Evolutionary conservation across 2,797 vertebrate species (phyloP), one percentile per base, ranked within the genome.

Genomic region (Fringilla coelebs): DNA sequence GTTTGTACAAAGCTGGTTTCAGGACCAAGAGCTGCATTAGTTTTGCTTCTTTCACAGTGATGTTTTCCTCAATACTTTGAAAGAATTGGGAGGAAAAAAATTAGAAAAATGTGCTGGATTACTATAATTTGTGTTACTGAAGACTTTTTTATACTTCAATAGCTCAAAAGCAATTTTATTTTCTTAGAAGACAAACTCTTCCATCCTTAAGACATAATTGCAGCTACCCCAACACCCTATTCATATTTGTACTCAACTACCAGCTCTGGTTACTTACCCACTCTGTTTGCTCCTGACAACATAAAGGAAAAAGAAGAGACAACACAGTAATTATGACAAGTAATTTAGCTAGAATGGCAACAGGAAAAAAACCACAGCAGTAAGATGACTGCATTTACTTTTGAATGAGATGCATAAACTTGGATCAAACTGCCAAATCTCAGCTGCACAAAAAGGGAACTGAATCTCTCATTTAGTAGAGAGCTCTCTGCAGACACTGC

Each of bases 221-320:
- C 72, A 94, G 48, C 62, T 82, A 88, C 13, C 24, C 63, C 86
- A 94, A 77, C 28, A 82, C 49, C 49, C 61, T 88, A 72, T 55
- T 93, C 54, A 29, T 70, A 76, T 57, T 66, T 48, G 26, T 70
- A 79, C 67, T 90, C 57, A 91, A 70, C 70, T 88, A 84, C 29
- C 28, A 90, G 61, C 85, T 92, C 79, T 82, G 58, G 57, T 95
- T 96, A 97, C 98, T 55, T 98, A 98, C 98, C 98, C 70, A 98
- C 98, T 97, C 98, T 98, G 95, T 95, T 98, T 94, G 98, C 94
- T 95, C 98, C 98, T 98, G 97, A 94, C 96, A 98, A 98, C 96
- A 97, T 92, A 94, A 93, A 91, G 76, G 96, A 97, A 94, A 97
- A 94, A 72, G 66, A 95, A 93, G 78, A 96, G 90, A 95, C 80